Conservation (phyloP, 1,140 invertebrate genomes). For the Ericerus pela region DNA sequence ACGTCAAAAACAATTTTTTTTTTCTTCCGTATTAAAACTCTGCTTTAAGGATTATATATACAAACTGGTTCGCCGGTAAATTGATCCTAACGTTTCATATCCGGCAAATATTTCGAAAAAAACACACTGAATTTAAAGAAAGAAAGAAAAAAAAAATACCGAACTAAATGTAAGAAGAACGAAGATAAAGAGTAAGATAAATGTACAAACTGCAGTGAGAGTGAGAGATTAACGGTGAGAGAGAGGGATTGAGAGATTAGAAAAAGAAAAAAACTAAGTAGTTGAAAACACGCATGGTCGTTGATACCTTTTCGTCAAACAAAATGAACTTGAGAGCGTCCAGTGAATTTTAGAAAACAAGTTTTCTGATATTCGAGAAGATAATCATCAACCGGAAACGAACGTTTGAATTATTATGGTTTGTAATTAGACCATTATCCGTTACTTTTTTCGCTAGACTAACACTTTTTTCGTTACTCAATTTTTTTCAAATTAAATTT, state of each 20-base stretch:
- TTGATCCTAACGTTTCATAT: conserved; percentile 11
- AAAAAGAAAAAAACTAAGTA: too few species aligned
- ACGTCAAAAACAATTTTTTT: background rate
- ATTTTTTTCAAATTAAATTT: too few species aligned
- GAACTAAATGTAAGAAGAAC: too few species aligned
- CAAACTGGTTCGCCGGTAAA: conserved; percentile 9
- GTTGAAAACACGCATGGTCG: conserved; percentile 1
- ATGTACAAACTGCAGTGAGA: too few species aligned
- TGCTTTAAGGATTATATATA: background rate
- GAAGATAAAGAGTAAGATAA: too few species aligned
- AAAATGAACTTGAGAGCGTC: conserved; percentile 5
- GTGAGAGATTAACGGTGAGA: too few species aligned
- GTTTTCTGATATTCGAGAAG: background rate
- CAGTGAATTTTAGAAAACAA: conserved; percentile 6
- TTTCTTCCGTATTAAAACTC: too few species aligned
- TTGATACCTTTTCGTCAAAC: conserved; percentile 10
- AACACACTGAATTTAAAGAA: too few species aligned
- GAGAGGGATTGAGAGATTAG: too few species aligned
- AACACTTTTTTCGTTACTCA: too few species aligned
- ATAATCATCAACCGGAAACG: conserved; percentile 3
- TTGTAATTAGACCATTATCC: conserved; percentile 6
- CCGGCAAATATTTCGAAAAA: background rate
- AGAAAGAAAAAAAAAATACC: conserved; percentile 1
- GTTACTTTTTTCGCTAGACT: too few species aligned
- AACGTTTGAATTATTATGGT: conserved; percentile 6